Percentiles rank a stretch among this genome's conserved stretches.
phyloP scores from a whole-genome alignment of 1,140 invertebrate species.

The Sycophila sp. region DNA sequence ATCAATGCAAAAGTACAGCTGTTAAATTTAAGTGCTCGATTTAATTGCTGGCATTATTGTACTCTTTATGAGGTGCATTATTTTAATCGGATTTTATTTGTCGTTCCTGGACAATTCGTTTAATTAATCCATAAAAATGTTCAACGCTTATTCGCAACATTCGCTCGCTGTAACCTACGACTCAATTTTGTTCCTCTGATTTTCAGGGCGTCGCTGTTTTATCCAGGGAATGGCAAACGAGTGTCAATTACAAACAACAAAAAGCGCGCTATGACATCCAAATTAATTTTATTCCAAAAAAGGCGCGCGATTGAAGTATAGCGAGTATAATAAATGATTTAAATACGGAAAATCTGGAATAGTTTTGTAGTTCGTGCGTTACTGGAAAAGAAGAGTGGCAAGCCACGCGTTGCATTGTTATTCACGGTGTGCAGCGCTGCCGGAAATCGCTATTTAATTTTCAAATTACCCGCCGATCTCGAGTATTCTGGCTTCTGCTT shows the following conservation, averaged over 20 bases:
- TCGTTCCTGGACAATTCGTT: background rate
- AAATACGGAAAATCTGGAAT: too few relatives aligned
- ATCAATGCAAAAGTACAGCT: constrained; percentile 3
- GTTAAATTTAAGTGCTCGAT: constrained; percentile 33
- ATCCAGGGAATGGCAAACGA: background rate
- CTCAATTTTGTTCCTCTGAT: background rate
- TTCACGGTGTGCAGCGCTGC: constrained; percentile 42
- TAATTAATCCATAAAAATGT: constrained; percentile 25
- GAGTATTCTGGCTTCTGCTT: background rate
- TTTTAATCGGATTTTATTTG: constrained; percentile 26
- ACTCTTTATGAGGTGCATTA: constrained; percentile 15
- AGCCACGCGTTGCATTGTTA: constrained; percentile 46
- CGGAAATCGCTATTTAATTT: constrained; percentile 54
- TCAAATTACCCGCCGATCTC: constrained; percentile 47
- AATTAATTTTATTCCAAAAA: too few relatives aligned
- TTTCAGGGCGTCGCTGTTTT: background rate
- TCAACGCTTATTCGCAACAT: background rate
- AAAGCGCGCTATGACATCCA: background rate
- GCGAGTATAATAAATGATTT: too few relatives aligned
- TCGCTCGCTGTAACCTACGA: background rate
- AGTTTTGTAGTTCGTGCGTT: background rate
- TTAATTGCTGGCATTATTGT: constrained; percentile 19
- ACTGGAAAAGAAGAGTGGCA: background rate
- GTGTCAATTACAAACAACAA: background rate
- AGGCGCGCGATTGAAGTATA: too few relatives aligned